These are phyloP conservation scores for Equus quagga DNA, from an alignment of 2,113 vertebrate species.

Conservation along the genomic window DNA sequence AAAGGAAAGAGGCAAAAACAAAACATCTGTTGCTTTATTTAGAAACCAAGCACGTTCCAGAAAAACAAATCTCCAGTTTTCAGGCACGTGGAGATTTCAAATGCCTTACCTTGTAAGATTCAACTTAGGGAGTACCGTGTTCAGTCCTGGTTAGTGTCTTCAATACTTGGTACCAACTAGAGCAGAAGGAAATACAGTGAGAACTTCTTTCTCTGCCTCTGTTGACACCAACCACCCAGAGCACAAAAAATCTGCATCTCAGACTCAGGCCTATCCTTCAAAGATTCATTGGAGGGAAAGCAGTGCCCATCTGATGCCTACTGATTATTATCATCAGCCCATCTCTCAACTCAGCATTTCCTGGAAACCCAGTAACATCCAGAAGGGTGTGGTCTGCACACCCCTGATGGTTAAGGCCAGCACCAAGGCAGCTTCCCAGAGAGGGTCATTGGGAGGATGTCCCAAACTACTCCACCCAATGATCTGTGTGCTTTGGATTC, in stretches of 20 bases:
- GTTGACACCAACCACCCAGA: slow-evolving; percentile 63
- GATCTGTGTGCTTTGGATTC: not conserved
- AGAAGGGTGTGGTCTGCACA: not conserved
- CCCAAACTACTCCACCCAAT: not conserved
- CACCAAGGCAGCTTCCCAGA: not conserved
- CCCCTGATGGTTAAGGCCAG: not conserved
- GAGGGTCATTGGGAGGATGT: not conserved
- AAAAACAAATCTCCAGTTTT: slow-evolving; percentile 76
- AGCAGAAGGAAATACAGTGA: slow-evolving; percentile 81
- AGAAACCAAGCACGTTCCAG: slow-evolving; percentile 78
- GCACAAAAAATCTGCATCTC: slow-evolving; percentile 32
- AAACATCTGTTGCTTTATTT: slow-evolving; percentile 87
- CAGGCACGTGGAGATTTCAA: slow-evolving; percentile 71
- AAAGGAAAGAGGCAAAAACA: slow-evolving; percentile 75
- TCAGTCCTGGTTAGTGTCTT: slow-evolving; percentile 76
- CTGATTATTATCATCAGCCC: not conserved
- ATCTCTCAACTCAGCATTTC: not conserved
- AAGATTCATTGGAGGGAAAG: not conserved
- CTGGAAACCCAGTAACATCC: not conserved
- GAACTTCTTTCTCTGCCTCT: slow-evolving; percentile 25
- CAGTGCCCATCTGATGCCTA: not conserved
- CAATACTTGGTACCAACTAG: slow-evolving; percentile 77
- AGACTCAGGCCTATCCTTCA: not conserved
- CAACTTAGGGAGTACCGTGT: slow-evolving; percentile 48
- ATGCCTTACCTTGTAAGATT: slow-evolving; percentile 50